Percentiles rank a stretch among this genome's conserved stretches.
phyloP scores from a whole-genome alignment of 1,140 invertebrate species.

The Intoshia linei region DNA sequence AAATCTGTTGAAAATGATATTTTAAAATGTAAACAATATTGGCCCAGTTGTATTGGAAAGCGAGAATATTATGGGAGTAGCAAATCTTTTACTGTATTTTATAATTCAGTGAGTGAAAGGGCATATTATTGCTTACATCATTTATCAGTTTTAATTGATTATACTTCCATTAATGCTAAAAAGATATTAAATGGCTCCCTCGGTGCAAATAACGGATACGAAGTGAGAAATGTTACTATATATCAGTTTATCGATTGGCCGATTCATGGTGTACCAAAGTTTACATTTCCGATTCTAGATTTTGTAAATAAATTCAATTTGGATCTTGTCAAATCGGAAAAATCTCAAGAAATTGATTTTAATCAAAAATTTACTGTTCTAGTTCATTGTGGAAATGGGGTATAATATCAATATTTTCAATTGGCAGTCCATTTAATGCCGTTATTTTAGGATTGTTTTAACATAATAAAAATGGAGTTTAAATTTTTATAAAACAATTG shows the following conservation, averaged over 20 bases:
- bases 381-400: conserved; percentile 48
- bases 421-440: too few relatives aligned
- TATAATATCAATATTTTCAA: too few relatives aligned
- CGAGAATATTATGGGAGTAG: conserved; percentile 10
- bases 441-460: too few relatives aligned
- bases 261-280: conserved; percentile 78
- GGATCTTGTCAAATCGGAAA: too few relatives aligned
- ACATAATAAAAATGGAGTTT: too few relatives aligned
- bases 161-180: too few relatives aligned
- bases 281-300: conserved; percentile 79
- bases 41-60: conserved; percentile 11
- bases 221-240: conserved; percentile 10
- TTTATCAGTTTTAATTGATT: too few relatives aligned
- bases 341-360: conserved; percentile 20
- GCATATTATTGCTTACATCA: too few relatives aligned
- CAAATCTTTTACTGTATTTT: conserved; percentile 12
- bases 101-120: conserved; percentile 9
- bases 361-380: conserved; percentile 51
- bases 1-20: conserved; percentile 15
- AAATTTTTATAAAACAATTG: too few relatives aligned
- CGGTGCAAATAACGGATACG: neutral
- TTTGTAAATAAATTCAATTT: conserved; percentile 55
- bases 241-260: conserved; percentile 95
- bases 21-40: conserved; percentile 20
- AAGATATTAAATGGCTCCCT: too few relatives aligned